These are phyloP conservation scores for Opisthograptis luteolata DNA, from an alignment of 2,888 invertebrate species.

Conservation along the genomic window DNA sequence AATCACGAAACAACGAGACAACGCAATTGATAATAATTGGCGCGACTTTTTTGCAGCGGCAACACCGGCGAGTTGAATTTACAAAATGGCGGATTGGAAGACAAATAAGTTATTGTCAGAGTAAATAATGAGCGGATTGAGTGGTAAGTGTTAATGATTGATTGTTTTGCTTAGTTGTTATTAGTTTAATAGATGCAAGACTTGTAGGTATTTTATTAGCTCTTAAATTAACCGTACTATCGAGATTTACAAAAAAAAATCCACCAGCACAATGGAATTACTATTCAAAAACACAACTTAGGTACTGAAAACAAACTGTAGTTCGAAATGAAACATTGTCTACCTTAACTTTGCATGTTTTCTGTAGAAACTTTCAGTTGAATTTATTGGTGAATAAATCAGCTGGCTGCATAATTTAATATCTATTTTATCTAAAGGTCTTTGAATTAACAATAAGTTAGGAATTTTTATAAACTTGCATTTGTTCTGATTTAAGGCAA, in stretches of 20 bases:
- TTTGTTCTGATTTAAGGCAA: not conserved
- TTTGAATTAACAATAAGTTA: not conserved
- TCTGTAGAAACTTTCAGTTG: not conserved
- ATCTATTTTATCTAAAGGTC: constrained; percentile 2
- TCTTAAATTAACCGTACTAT: too few species aligned
- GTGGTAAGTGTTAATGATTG: constrained; percentile 23
- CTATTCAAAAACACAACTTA: not conserved
- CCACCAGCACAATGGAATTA: too few species aligned
- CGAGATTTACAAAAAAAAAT: too few species aligned
- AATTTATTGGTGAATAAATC: constrained; percentile 4
- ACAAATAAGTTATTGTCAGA: constrained; percentile 30
- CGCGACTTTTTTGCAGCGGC: constrained; percentile 31
- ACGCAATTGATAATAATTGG: constrained; percentile 27
- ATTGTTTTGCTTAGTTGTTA: constrained; percentile 17
- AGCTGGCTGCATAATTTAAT: constrained; percentile 11
- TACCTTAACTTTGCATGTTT: constrained; percentile 12
- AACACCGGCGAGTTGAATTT: constrained; percentile 26
- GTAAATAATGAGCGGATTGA: constrained; percentile 29
- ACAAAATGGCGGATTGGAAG: constrained; percentile 25
- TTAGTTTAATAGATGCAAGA: not conserved
- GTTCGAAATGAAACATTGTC: constrained; percentile 2
- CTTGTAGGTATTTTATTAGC: too few species aligned
- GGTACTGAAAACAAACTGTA: constrained; percentile 4
- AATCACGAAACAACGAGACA: constrained; percentile 14
- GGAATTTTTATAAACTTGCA: not conserved